These are phyloP conservation scores for Telmatochromis sp. DNA, from an alignment of 2,113 vertebrate species.

Conservation along the genomic window DNA sequence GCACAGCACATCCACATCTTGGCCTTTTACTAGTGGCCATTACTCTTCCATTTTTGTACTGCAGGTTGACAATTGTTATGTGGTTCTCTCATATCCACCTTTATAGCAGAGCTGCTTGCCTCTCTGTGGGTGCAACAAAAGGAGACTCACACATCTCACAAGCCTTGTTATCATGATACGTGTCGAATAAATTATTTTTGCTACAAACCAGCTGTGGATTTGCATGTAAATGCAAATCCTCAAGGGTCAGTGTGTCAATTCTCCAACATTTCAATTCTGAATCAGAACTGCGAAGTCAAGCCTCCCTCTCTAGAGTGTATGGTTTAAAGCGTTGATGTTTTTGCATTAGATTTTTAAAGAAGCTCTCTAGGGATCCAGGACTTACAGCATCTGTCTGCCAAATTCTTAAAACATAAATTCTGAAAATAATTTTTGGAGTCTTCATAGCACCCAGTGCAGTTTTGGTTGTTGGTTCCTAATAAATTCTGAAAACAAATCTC, in stretches of 20 bases:
- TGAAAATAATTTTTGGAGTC: conserved; percentile 7
- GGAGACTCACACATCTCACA: conserved; percentile 21
- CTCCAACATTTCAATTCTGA: conserved; percentile 41
- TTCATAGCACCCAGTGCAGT: not conserved
- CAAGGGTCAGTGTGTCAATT: conserved; percentile 36
- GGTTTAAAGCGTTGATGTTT: conserved; percentile 30
- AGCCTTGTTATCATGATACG: conserved; percentile 47
- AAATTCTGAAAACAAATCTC: conserved; percentile 29
- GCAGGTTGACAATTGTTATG: conserved; percentile 9
- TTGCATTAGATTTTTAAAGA: conserved; percentile 20
- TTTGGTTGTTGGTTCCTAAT: conserved; percentile 10
- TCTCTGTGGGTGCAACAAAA: conserved; percentile 20
- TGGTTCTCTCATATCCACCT: not conserved
- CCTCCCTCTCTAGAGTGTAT: not conserved
- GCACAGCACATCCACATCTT: not conserved
- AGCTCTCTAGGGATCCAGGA: conserved; percentile 1
- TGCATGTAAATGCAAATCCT: conserved; percentile 59
- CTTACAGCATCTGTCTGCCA: conserved; percentile 1
- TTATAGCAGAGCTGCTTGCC: not conserved
- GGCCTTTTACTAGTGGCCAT: not conserved
- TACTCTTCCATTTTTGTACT: not conserved
- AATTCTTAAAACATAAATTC: conserved; percentile 27
- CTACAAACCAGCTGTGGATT: conserved; percentile 48
- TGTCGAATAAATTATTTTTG: conserved; percentile 51
- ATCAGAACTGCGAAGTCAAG: conserved; percentile 22